phyloP scores from a whole-genome alignment of 1,140 invertebrate genomes.

The Macrocentrus cingulum region DNA sequence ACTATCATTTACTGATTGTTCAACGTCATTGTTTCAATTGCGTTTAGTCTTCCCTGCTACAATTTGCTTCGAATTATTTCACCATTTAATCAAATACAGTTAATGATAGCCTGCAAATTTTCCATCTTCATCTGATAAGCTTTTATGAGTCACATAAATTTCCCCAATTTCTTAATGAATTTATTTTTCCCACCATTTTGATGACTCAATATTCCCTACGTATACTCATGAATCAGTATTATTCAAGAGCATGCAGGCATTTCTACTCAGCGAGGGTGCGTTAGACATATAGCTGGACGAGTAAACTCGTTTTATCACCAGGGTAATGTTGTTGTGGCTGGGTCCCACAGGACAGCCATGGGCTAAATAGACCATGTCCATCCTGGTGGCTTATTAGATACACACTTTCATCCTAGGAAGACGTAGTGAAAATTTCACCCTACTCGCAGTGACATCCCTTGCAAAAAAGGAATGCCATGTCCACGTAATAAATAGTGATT shows the following conservation, averaged over 20 bases:
- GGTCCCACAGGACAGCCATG: not conserved
- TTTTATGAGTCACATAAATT: too few species aligned
- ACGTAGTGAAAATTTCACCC: constrained; percentile 44
- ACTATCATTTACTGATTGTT: too few species aligned
- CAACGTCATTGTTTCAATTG: too few species aligned
- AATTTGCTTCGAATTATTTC: too few species aligned
- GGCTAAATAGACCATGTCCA: constrained; percentile 36
- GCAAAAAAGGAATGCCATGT: constrained; percentile 1
- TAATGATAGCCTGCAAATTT: too few species aligned
- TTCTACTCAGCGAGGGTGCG: not conserved
- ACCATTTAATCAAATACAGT: too few species aligned
- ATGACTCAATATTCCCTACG: too few species aligned
- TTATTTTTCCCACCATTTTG: too few species aligned
- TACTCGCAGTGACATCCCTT: constrained; percentile 16
- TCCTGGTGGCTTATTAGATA: constrained; percentile 37
- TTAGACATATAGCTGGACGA: not conserved
- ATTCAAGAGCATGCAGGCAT: constrained; percentile 24
- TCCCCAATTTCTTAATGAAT: too few species aligned
- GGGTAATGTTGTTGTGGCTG: not conserved
- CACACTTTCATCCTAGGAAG: constrained; percentile 23
- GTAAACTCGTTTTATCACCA: not conserved
- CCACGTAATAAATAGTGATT: constrained; percentile 25
- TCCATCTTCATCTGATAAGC: too few species aligned
- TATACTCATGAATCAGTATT: constrained; percentile 9
- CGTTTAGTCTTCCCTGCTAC: too few species aligned